Conservation (phyloP, 2,888 invertebrate species). For the Timema cristinae region DNA sequence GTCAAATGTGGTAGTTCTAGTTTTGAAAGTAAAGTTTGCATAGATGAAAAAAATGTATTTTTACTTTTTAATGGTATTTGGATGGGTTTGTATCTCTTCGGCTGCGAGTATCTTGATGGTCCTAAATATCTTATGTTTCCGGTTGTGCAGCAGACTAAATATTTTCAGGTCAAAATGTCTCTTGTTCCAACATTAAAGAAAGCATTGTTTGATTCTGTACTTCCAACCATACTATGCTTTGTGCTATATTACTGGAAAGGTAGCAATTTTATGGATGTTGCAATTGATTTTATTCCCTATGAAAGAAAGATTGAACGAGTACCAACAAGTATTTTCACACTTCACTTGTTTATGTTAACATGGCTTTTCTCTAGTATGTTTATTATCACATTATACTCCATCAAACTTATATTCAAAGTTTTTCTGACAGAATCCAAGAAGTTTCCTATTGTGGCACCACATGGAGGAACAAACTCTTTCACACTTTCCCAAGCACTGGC, state of each 20-base stretch:
- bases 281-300: constrained; percentile 53
- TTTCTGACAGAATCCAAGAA: constrained; percentile 65
- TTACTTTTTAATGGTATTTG: constrained; percentile 64
- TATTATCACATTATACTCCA: constrained; percentile 63
- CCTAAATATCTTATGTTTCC: constrained; percentile 60
- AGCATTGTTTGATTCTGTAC: constrained; percentile 56
- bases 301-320: constrained; percentile 53
- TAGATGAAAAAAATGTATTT: constrained; percentile 65
- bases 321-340: constrained; percentile 47
- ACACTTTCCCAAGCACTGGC: constrained; percentile 60
- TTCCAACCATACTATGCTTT: constrained; percentile 60
- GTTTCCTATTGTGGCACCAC: constrained; percentile 56
- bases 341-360: constrained; percentile 56
- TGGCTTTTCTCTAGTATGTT: constrained; percentile 69
- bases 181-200: constrained; percentile 54
- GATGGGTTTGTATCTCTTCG: constrained; percentile 60
- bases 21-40: constrained; percentile 45
- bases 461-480: constrained; percentile 40
- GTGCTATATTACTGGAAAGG: constrained; percentile 61
- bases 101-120: constrained; percentile 54
- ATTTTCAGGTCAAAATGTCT: constrained; percentile 60
- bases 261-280: constrained; percentile 48
- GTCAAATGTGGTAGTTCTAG: constrained; percentile 48
- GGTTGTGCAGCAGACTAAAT: constrained; percentile 65
- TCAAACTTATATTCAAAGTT: constrained; percentile 66